Evolutionary conservation across 2,888 invertebrate species (phyloP), one percentile per base, ranked within the genome.

Genomic region (Clepsis dumicolana): DNA sequence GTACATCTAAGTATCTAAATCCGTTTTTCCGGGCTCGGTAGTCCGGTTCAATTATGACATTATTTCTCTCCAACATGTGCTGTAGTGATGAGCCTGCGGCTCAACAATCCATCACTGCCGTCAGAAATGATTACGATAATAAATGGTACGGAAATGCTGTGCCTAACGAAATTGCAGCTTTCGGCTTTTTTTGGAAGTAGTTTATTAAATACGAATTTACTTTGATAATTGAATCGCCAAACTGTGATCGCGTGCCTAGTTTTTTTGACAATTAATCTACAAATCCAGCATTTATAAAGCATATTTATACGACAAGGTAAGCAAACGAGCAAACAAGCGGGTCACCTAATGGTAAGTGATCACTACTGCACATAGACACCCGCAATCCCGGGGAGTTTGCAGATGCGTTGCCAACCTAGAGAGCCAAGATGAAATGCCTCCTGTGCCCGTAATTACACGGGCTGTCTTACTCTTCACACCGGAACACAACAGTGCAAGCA

Each of bases 101-200:
- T 18, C 65, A 71, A 75, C 75, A 83, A 88, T 88, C 85, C 81
- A 87, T 88, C 88, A 88, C 73, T 67, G 73, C 80, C 73, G 80
- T 80, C 80, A 74, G 70, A 76, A 76, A 80, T 81, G 79, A 85
- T 86, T 85, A 85, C 79, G 75, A 78, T 77, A 80, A 85, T 84
- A 83, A 84, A 86, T 81, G 76, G 80, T 77, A 72, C 71, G 72
- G 71, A 74, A 69, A 70, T 65, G 71, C 65, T 57, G 62, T 32
- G 63, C n/a, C 65, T 60, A 63, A 70, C 54, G 65, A 54, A 65
- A 65, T 44, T 44, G 52, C 29, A 7, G 21, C 35, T 35, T 18
- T 38, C 32, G 61, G 16, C 18, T 18, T 3, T 44, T 27, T 27
- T 32, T 62, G 18, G 12, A 21, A 48, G 48, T 12, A 35, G 48